Evolutionary conservation across 2,797 vertebrate species (phyloP).

Genomic region (Urosaurus nigricauda): DNA sequence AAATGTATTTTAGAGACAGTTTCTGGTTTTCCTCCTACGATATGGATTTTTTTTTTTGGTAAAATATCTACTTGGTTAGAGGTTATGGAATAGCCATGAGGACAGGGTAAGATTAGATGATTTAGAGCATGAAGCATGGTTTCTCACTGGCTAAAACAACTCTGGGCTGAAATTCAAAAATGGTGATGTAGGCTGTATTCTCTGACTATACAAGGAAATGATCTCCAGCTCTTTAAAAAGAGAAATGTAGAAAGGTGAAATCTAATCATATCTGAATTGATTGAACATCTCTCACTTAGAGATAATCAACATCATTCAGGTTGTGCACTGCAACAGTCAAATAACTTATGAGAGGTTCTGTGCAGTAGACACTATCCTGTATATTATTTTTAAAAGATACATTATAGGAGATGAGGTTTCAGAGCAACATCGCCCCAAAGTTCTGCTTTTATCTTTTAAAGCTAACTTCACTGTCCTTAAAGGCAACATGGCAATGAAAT

Average conservation of each 20-base stretch:
- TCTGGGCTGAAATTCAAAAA: not conserved
- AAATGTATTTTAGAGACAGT: not conserved
- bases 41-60: not conserved
- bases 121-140: not conserved
- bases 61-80: not conserved
- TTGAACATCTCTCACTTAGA: not conserved
- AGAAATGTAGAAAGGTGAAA: not conserved
- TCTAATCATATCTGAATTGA: not conserved
- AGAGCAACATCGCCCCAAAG: not conserved
- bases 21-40: not conserved
- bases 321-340: not conserved
- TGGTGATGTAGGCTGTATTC: not conserved
- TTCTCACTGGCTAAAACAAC: not conserved
- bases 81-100: not conserved
- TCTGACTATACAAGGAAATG: not conserved
- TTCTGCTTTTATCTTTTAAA: not conserved
- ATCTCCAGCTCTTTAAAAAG: not conserved
- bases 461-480: not conserved
- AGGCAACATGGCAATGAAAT: not conserved
- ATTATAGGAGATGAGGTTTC: not conserved
- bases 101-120: not conserved
- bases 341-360: not conserved
- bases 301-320: not conserved
- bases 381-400: not conserved
- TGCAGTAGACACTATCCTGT: not conserved